Conservation (phyloP, 2,113 vertebrate species). For the Gymnorhina tibicen region DNA sequence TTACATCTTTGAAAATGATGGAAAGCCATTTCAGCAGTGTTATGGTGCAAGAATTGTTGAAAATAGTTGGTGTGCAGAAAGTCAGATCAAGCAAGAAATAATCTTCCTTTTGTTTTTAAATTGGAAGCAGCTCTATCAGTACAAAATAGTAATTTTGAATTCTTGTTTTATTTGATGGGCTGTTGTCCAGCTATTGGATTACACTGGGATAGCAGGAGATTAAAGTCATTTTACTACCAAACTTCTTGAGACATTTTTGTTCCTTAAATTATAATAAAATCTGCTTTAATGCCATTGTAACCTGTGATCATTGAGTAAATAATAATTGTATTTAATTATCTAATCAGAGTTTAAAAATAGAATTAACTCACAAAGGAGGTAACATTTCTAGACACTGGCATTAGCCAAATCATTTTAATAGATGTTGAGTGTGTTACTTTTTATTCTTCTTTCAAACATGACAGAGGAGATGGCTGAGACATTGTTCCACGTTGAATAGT, state of each 20-base stretch:
- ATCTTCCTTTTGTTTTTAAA: neutral
- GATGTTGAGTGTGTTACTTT: neutral
- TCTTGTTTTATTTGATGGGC: neutral
- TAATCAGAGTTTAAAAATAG: neutral
- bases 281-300: neutral
- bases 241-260: neutral
- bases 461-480: neutral
- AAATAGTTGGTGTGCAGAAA: neutral
- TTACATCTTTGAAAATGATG: neutral
- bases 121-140: neutral
- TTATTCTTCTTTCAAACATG: neutral
- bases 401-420: neutral
- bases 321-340: constrained; percentile 15
- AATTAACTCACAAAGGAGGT: neutral
- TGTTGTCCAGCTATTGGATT: neutral
- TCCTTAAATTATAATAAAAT: neutral
- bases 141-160: neutral
- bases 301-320: neutral
- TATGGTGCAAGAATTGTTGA: neutral
- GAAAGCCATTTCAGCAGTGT: neutral
- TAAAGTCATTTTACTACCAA: neutral
- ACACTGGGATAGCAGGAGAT: neutral
- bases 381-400: neutral
- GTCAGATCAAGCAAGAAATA: neutral
- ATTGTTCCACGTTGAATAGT: neutral